These are phyloP conservation scores for Eupithecia centaureata DNA, from an alignment of 2,888 invertebrate genomes.

Conservation along the genomic window DNA sequence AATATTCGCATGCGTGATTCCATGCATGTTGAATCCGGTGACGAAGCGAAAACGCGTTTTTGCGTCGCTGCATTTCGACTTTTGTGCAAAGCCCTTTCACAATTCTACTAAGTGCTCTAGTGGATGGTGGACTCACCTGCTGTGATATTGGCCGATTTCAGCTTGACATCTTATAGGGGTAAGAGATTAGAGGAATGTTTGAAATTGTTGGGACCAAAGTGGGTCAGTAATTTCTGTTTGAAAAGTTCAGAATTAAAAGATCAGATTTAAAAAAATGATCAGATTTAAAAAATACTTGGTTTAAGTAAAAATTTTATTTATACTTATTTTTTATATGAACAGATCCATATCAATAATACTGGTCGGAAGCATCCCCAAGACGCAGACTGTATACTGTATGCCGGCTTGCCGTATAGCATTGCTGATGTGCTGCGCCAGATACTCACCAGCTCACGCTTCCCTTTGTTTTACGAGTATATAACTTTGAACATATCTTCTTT, in stretches of 20 bases:
- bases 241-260: too few relatives aligned
- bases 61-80: conserved; percentile 10
- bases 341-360: too few relatives aligned
- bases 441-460: too few relatives aligned
- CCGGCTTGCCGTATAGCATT: too few relatives aligned
- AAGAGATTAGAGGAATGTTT: conserved; percentile 35
- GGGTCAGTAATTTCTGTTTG: conserved; percentile 24
- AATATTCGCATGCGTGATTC: conserved; percentile 17
- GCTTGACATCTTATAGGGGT: conserved; percentile 23
- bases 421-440: too few relatives aligned
- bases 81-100: neutral
- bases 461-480: too few relatives aligned
- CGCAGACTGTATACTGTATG: too few relatives aligned
- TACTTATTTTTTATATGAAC: too few relatives aligned
- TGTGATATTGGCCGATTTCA: conserved; percentile 31
- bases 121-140: conserved; percentile 9
- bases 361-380: too few relatives aligned
- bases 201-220: conserved; percentile 32
- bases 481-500: neutral
- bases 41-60: conserved; percentile 3
- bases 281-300: too few relatives aligned
- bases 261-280: too few relatives aligned
- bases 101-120: neutral
- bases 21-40: conserved; percentile 11
- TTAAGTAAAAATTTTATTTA: too few relatives aligned